These are phyloP conservation scores for Lacanobia wlatinum DNA, from an alignment of 2,888 invertebrate genomes.

Conservation along the genomic window DNA sequence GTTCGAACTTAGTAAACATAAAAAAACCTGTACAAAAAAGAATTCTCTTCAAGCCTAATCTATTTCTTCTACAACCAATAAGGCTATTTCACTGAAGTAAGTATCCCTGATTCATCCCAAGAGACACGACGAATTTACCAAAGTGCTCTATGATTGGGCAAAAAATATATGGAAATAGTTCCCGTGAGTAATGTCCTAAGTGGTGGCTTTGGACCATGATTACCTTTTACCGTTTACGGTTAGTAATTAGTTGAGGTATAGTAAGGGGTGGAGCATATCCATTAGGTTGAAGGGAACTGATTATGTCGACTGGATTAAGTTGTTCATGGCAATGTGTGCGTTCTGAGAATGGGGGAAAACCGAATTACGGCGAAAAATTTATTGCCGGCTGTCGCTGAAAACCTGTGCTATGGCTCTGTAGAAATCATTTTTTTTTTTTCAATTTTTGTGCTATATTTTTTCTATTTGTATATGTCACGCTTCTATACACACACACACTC, in stretches of 20 bases:
- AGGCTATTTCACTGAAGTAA: constrained; percentile 7
- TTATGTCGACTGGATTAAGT: constrained; percentile 6
- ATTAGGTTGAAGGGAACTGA: constrained; percentile 7
- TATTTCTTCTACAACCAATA: neutral
- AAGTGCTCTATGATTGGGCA: constrained; percentile 52
- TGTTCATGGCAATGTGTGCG: neutral
- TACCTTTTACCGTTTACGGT: constrained; percentile 15
- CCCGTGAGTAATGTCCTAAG: constrained; percentile 32
- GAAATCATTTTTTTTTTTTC: too few species aligned
- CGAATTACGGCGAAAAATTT: neutral
- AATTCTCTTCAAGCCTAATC: neutral
- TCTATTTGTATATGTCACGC: too few species aligned
- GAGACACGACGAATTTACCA: constrained; percentile 24
- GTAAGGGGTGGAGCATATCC: constrained; percentile 10
- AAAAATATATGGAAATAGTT: constrained; percentile 31
- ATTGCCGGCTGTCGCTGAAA: too few species aligned
- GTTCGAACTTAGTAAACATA: neutral
- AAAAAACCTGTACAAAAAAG: neutral
- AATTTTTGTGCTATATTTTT: too few species aligned
- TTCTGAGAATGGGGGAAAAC: neutral
- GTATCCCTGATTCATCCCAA: constrained; percentile 26
- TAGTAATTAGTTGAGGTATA: constrained; percentile 29
- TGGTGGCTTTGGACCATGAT: constrained; percentile 19
- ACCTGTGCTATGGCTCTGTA: too few species aligned
- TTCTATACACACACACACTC: too few species aligned